Percentiles rank a stretch among this genome's conserved stretches.
phyloP scores from a whole-genome alignment of 2,113 vertebrate species.

The Forbesichthys agassizii region DNA sequence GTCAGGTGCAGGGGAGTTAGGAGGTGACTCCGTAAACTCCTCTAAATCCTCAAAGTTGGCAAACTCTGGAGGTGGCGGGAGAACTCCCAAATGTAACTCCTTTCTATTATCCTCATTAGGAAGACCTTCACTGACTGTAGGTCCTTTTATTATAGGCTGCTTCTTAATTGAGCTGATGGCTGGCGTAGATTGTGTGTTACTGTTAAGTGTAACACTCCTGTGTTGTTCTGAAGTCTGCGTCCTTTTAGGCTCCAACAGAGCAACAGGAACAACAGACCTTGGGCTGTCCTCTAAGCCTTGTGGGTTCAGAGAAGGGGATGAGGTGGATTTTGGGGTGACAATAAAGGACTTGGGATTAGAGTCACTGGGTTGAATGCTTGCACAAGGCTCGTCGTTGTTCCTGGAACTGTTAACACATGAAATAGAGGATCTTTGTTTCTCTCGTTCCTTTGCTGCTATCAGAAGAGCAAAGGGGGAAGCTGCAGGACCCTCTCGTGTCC shows the following conservation, averaged over 20 bases:
- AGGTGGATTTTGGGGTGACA: constrained; percentile 66
- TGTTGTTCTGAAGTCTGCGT: constrained; percentile 12
- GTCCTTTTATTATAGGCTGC: constrained; percentile 12
- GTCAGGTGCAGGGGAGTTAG: constrained; percentile 47
- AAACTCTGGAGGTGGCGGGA: constrained; percentile 93
- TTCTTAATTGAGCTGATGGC: constrained; percentile 22
- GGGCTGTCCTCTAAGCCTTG: constrained; percentile 22
- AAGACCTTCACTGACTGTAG: constrained; percentile 5
- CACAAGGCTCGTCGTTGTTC: constrained; percentile 33
- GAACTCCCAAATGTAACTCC: constrained; percentile 70
- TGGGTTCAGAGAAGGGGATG: constrained; percentile 27
- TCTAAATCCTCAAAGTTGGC: constrained; percentile 68
- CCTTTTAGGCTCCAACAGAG: background rate
- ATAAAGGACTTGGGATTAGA: constrained; percentile 76
- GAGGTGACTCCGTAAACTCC: constrained; percentile 44
- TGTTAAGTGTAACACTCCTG: constrained; percentile 13
- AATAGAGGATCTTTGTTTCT: constrained; percentile 72
- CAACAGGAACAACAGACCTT: constrained; percentile 5
- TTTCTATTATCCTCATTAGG: constrained; percentile 47
- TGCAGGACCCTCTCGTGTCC: constrained; percentile 35
- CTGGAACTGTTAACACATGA: constrained; percentile 58
- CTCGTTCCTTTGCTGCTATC: constrained; percentile 86
- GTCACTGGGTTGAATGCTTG: constrained; percentile 69
- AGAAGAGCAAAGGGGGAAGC: constrained; percentile 89
- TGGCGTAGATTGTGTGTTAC: background rate